Evolutionary conservation across 2,113 vertebrate genomes (phyloP), one percentile per base, ranked within the genome.

Genomic region (Stigmatopora argus): DNA sequence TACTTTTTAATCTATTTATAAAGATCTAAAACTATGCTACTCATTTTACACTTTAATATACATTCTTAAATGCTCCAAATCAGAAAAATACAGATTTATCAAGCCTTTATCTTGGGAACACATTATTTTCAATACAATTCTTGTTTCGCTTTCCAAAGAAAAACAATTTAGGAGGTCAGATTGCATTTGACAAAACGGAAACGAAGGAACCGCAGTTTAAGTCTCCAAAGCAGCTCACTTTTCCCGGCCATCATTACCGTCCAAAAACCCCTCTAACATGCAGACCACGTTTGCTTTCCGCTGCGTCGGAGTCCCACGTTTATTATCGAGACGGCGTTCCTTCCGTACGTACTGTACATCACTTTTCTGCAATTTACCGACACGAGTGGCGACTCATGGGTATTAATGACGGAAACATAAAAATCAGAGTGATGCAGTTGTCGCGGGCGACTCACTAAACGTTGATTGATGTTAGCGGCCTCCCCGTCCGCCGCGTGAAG

Each of bases 331-430:
- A 41, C 70, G 48, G 18, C 6, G 15, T 59, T 31, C 26, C 26
- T 59, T 59, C 62, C 31, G 19, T 44, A 31, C 53, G 8, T 58
- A 41, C 38, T 41, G 38, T 41, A 49, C 45, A 35, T 62, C 21
- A 19, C 35, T 61, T 14, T 61, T n/a, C 47, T 17, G 23, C 23
- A 62, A 45, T 38, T 67, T 70, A 34, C 41, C 35, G 61, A 57
- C 46, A 67, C 26, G 31, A 51, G 35, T 53, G 59, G 49, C 62
- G 59, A 61, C 38, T 23, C 26, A 31, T 62, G 14, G 59, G 57
- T 70, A 68, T 64, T 73, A 67, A 73, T 59, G 19, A 51, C n/a
- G 23, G 65, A 76, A 71, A 65, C 48, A 55, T 70, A 56, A 64
- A 41, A 71, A 67, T 64, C 46, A 23, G 62, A 64, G 35, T 57